Evolutionary conservation across 2,113 vertebrate species (phyloP).

Genomic region (Tachysurus fulvidraco): DNA sequence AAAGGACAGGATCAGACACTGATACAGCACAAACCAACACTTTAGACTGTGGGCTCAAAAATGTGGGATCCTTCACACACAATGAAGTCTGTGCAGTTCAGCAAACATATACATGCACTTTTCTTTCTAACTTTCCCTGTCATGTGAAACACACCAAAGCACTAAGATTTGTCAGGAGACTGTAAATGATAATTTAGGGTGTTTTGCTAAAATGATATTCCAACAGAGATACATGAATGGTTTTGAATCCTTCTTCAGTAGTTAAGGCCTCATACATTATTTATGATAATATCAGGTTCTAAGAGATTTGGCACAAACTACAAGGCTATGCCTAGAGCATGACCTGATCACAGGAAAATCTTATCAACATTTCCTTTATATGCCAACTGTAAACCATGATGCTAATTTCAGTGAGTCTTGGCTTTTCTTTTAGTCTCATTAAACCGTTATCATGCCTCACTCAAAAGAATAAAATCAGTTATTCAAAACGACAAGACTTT

Average conservation of each 20-base stretch:
- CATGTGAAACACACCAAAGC: not conserved
- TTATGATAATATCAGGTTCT: slow-evolving; percentile 44
- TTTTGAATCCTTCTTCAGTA: slow-evolving; percentile 6
- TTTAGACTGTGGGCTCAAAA: slow-evolving; percentile 33
- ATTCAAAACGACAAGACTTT: not conserved
- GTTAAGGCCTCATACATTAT: slow-evolving; percentile 23
- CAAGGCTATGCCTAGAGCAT: slow-evolving; percentile 3
- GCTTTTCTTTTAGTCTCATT: not conserved
- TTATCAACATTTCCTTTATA: slow-evolving; percentile 5
- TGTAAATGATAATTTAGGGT: not conserved
- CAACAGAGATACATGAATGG: not conserved
- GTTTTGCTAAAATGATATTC: slow-evolving; percentile 24
- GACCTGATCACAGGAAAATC: slow-evolving; percentile 31
- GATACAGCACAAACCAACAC: slow-evolving; percentile 74
- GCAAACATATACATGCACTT: not conserved
- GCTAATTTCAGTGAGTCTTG: not conserved
- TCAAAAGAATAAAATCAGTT: not conserved
- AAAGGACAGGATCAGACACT: slow-evolving; percentile 75
- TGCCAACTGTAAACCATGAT: not conserved
- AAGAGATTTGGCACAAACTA: slow-evolving; percentile 38
- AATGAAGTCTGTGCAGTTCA: not conserved
- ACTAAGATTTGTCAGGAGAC: slow-evolving; percentile 4
- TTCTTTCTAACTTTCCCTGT: not conserved
- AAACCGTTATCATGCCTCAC: not conserved
- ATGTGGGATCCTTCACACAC: not conserved